A percentile compares a stretch with the other conserved stretches of the same genome.
Conservation (phyloP, 1,140 invertebrate genomes). For the Calephelis virginiensis region DNA sequence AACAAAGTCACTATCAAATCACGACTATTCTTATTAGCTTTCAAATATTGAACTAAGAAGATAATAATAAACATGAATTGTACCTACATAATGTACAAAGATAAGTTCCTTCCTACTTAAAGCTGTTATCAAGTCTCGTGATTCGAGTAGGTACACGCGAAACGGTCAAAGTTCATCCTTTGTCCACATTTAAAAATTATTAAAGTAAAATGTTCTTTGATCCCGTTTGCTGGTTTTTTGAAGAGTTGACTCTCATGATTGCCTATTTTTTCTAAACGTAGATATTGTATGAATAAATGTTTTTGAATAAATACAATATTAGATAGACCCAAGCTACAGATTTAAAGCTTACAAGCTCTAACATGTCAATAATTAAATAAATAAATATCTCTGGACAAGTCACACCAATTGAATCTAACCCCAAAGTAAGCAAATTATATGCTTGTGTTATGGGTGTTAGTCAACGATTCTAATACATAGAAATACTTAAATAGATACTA, state of each 20-base stretch:
- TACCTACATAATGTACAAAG: neutral
- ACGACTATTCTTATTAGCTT: neutral
- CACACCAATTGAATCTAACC: too few relatives aligned
- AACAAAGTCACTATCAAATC: neutral
- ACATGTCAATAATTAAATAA: too few relatives aligned
- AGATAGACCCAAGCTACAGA: too few relatives aligned
- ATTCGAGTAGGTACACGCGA: slow-evolving; percentile 6
- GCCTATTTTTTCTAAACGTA: too few relatives aligned
- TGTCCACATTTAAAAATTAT: neutral
- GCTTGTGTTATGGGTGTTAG: too few relatives aligned
- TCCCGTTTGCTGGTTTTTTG: neutral
- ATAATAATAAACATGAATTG: neutral
- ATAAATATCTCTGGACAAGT: too few relatives aligned
- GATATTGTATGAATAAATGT: too few relatives aligned
- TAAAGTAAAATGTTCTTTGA: neutral
- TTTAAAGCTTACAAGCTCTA: too few relatives aligned
- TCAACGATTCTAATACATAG: too few relatives aligned
- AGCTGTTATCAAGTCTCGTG: slow-evolving; percentile 14
- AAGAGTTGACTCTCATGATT: neutral
- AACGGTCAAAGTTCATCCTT: slow-evolving; percentile 2
- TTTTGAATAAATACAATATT: too few relatives aligned
- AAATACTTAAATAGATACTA: too few relatives aligned
- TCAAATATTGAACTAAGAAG: neutral
- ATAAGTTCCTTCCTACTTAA: slow-evolving; percentile 8
- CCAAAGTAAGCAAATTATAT: too few relatives aligned